Evolutionary conservation across 2,888 invertebrate genomes (phyloP).

Genomic region (Agrotis segetum): DNA sequence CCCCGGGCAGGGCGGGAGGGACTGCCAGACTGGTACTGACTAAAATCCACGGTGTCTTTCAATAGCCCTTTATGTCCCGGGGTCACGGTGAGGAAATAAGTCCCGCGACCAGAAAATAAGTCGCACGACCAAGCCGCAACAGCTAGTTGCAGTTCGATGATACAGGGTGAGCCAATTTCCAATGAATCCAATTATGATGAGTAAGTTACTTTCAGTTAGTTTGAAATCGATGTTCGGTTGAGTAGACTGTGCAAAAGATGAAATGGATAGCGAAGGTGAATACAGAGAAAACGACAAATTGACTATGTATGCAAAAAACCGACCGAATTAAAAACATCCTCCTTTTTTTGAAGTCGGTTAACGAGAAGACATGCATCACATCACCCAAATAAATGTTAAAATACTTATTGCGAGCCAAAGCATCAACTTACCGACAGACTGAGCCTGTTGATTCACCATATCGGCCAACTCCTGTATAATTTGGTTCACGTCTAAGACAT

Average conservation of each 20-base stretch:
- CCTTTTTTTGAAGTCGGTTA: too few species aligned
- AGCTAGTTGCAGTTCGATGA: background rate
- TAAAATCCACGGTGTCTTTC: too few species aligned
- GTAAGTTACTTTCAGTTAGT: background rate
- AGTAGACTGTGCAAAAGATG: background rate
- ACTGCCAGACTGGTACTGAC: too few species aligned
- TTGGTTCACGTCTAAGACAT: constrained; percentile 95
- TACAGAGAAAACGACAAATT: too few species aligned
- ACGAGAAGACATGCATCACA: background rate
- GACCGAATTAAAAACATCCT: too few species aligned
- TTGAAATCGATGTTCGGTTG: background rate
- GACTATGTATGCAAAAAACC: background rate
- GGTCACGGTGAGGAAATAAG: too few species aligned
- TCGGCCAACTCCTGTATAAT: constrained; percentile 95
- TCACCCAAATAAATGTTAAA: background rate
- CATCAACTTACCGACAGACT: constrained; percentile 92
- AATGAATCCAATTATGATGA: background rate
- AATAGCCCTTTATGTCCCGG: too few species aligned
- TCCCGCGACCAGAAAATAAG: too few species aligned
- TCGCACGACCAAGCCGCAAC: too few species aligned
- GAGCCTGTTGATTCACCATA: constrained; percentile 94
- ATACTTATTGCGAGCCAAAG: too few species aligned
- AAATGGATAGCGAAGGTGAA: background rate
- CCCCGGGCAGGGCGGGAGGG: too few species aligned
- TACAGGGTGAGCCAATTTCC: background rate